Evolutionary conservation across 1,140 invertebrate species (phyloP), one percentile per base, ranked within the genome.

Genomic region (Drosophila mauritiana): DNA sequence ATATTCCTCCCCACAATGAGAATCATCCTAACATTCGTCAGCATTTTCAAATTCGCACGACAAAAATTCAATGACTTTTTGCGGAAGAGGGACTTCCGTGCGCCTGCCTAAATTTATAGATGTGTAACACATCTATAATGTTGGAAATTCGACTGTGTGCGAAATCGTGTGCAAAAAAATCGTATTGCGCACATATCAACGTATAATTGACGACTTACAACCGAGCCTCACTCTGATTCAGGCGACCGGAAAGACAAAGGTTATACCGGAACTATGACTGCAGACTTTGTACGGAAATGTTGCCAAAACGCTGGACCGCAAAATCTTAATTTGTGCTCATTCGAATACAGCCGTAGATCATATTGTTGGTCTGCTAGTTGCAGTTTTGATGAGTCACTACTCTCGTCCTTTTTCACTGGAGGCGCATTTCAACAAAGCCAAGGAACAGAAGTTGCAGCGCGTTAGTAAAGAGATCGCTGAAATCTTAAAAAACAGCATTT

Each of bases 291-390:
- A 93, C 42, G 90, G 92, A 3, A 72, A 80, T 12, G 91, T 92
- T 11, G 58, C 78, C 2, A 73, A 84, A 10, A 80, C 75, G 5
- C 65, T 80, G 8, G 88, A 91, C 27, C 74, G 91, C 12, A 94
- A 93, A 72, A 95, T 97, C 48, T 93, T 97, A 11, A 93, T 98
- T 13, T 96, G 96, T 84, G 95, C 97, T 1, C 97, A 96, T 27
- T 97, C 96, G 0, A 97, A 98, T 93, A 95, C 95, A 6, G 97
- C 97, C 2, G 94, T 97, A 15, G 97, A 98, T 92, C 96, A 73
- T 36, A 72, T 88, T n/a, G 52, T 77, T 0, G 4, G 4, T 6
- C 37, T 22, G 31, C 51, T 91, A 7, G 37, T n/a, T 20, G 3
- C 1, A 11, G 51, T 13, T 10, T 12, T 7, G 10, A 86, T 79